These are phyloP conservation scores for Sturmia bella DNA, from an alignment of 2,888 invertebrate species.

Conservation along the genomic window DNA sequence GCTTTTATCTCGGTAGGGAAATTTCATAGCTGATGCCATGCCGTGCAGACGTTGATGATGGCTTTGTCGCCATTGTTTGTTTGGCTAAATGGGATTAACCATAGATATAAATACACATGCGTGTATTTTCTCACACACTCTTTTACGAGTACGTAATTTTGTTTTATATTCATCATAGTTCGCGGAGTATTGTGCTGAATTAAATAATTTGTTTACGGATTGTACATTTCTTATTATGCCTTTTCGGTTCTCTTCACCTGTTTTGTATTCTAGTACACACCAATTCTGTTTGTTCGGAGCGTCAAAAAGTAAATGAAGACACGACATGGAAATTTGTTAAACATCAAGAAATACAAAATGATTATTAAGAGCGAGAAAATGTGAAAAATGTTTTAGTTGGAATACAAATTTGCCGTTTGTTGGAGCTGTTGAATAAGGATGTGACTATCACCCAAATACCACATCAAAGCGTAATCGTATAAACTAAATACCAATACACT, in stretches of 20 bases:
- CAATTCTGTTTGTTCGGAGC: neutral
- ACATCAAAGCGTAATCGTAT: slow-evolving; percentile 61
- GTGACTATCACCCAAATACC: slow-evolving; percentile 61
- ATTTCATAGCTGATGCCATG: no score
- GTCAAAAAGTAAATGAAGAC: slow-evolving; percentile 27
- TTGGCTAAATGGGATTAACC: no score
- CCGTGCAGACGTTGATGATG: no score
- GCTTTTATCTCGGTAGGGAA: no score
- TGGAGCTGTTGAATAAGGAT: slow-evolving; percentile 26
- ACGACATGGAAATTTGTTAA: slow-evolving; percentile 64
- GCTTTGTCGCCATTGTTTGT: no score
- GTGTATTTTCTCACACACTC: no score
- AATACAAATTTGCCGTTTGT: slow-evolving; percentile 16
- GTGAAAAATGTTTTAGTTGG: neutral
- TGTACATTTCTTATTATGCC: slow-evolving; percentile 33
- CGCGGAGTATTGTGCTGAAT: slow-evolving; percentile 48
- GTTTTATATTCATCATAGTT: slow-evolving; percentile 58
- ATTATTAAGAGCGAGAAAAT: slow-evolving; percentile 53
- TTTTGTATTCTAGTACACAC: neutral
- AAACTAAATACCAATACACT: slow-evolving; percentile 43
- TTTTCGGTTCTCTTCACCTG: neutral
- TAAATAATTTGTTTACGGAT: slow-evolving; percentile 63
- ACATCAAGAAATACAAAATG: slow-evolving; percentile 59
- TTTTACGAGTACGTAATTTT: neutral
- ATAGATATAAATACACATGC: no score